Base-by-base conservation (phyloP, 2,797 vertebrate genomes). In the Crenuchus spilurus region DNA sequence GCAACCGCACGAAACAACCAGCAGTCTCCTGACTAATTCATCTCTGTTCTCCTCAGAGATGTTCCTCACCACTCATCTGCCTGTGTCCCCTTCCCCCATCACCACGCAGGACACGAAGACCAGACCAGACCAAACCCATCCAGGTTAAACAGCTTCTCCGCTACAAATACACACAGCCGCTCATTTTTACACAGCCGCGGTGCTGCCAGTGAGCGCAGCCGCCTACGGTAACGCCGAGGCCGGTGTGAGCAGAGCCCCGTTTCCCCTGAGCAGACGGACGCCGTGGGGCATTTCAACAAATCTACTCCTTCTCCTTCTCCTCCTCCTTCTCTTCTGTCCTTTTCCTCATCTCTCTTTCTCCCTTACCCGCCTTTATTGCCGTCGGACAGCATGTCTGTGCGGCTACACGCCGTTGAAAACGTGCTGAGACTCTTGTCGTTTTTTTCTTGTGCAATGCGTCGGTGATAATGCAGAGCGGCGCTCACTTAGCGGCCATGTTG, bases 291-390 rank as follows among this genome's bases (percentile, higher is more conserved):
- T 78, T 80, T 80, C 75, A 67, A 58, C 63, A 75, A 75, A 58
- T 35, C 58, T 70, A 60, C n/a, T 80, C 70, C 41, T 30, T 28
- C 58, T 74, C 74, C 85, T 94, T 95, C 52, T 31, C 16, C n/a
- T 46, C n/a, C 41, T 14, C 1, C 3, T 3, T n/a, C 41, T 7
- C 4, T n/a, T n/a, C n/a, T n/a, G n/a, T n/a, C 14, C 14, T 30
- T 9, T 16, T 7, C 72, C 48, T 31, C 63, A 24, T 60, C 16
- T 76, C 62, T 70, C 54, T 62, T 54, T 44, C 70, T 71, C 78
- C 86, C 95, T 96, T 95, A 97, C 96, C 95, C 94, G 94, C 94
- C 95, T 94, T 94, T 96, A 95, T 92, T 92, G 88, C 94, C 95
- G 92, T 96, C 96, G 87, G 94, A 96, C 88, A 95, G 92, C 94